phyloP scores from a whole-genome alignment of 2,888 invertebrate genomes.

The Apodemia zela region DNA sequence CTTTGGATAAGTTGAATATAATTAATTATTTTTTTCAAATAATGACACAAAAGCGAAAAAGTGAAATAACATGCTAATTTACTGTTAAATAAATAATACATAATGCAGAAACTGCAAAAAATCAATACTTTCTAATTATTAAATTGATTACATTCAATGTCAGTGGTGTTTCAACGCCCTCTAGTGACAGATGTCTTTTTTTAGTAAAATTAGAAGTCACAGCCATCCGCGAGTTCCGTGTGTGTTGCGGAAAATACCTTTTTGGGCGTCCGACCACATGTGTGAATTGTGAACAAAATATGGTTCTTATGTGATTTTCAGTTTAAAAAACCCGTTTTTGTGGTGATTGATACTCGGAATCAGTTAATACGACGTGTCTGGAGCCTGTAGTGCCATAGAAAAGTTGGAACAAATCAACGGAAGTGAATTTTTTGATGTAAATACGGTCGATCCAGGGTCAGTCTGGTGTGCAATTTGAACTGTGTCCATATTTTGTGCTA shows the following conservation, averaged over 20 bases:
- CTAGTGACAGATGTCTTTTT: slow-evolving; percentile 57
- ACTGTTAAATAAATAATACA: too few relatives aligned
- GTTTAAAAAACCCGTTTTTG: slow-evolving; percentile 51
- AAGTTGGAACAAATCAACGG: slow-evolving; percentile 65
- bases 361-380: slow-evolving; percentile 56
- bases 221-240: slow-evolving; percentile 78
- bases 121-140: slow-evolving; percentile 24
- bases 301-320: slow-evolving; percentile 70
- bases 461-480: slow-evolving; percentile 68
- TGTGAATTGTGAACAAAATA: slow-evolving; percentile 79
- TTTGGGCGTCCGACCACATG: slow-evolving; percentile 86
- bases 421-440: slow-evolving; percentile 79
- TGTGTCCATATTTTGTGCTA: slow-evolving; percentile 59
- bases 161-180: slow-evolving; percentile 56
- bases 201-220: slow-evolving; percentile 77
- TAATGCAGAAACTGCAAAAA: neutral
- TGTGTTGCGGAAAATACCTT: slow-evolving; percentile 83
- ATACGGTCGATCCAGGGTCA: slow-evolving; percentile 75
- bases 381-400: slow-evolving; percentile 58
- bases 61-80: neutral
- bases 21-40: neutral
- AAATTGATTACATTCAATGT: slow-evolving; percentile 49
- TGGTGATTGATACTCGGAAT: slow-evolving; percentile 53
- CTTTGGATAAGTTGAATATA: neutral
- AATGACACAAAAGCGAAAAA: neutral